phyloP scores from a whole-genome alignment of 2,888 invertebrate species.

The Andrena trimmerana region DNA sequence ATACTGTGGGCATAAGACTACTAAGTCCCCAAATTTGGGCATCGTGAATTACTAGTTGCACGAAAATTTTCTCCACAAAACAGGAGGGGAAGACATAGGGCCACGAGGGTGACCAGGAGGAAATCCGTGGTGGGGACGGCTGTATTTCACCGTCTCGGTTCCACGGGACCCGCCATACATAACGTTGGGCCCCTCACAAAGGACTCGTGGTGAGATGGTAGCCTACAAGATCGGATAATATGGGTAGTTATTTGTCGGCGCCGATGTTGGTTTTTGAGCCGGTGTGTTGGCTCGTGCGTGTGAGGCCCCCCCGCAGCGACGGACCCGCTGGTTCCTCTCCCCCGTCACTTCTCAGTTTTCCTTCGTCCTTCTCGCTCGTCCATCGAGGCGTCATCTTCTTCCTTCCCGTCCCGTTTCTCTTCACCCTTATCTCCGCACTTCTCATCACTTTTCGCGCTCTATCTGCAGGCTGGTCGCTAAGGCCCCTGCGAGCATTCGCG shows the following conservation, averaged over 20 bases:
- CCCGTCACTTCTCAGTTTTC: conserved; percentile 30
- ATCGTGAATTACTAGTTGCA: background rate
- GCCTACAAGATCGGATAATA: conserved; percentile 84
- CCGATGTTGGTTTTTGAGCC: conserved; percentile 84
- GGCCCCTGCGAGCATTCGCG: conserved; percentile 36
- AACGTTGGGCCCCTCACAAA: conserved; percentile 79
- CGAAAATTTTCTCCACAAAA: conserved; percentile 13
- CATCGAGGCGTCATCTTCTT: conserved; percentile 31
- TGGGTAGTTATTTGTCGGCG: conserved; percentile 85
- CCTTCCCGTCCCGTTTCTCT: conserved; percentile 25
- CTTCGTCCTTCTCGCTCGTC: conserved; percentile 35
- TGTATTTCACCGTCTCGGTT: conserved; percentile 69
- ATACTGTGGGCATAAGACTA: background rate
- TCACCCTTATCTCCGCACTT: conserved; percentile 58
- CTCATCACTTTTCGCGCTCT: conserved; percentile 71
- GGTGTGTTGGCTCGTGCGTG: conserved; percentile 77
- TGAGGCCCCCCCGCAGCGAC: conserved; percentile 82
- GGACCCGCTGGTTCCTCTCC: conserved; percentile 76
- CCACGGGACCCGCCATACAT: conserved; percentile 72
- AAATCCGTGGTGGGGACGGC: conserved; percentile 50
- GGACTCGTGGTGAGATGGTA: conserved; percentile 83
- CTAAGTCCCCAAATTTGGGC: background rate
- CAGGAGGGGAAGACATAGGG: conserved; percentile 38
- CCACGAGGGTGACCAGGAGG: background rate
- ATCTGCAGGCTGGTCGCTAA: conserved; percentile 33